Base-by-base conservation (phyloP, 2,113 vertebrate species). In the Amia ocellicauda region DNA sequence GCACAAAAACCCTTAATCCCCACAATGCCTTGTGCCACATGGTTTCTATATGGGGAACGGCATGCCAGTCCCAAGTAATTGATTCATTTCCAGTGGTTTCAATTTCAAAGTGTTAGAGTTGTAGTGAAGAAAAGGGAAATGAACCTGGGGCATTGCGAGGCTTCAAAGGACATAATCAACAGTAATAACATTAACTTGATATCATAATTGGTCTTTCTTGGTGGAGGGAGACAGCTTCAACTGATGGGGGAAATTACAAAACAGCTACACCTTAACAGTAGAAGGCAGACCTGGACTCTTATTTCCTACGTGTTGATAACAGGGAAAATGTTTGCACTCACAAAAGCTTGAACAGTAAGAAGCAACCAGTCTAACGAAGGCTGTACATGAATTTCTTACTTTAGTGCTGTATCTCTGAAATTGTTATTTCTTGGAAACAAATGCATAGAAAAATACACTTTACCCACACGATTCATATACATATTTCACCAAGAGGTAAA, bases 131-230 rank as follows among this genome's bases (percentile, higher is more conserved):
- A 58, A 60, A 47, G 27, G 79, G 78, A 82, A 80, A 81, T 77
- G 72, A 83, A 77, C 78, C 78, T 67, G 3, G 71, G 74, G 72
- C 75, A 78, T 47, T 67, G 53, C 54, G 41, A 71, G 61, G 69
- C 80, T 81, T 81, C 81, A 89, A 81, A 77, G 78, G 73, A 64
- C 78, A 82, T 78, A 83, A 88, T 83, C 80, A 88, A 72, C 79
- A 83, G 76, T 77, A 88, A 85, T 79, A 86, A 86, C 85, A 85
- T 69, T 71, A 85, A 83, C 73, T 66, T 70, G 81, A 84, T 85
- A 80, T 79, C 73, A 84, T 85, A 84, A 87, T 83, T 80, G 80
- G 75, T 67, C 76, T 76, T 81, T 74, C 72, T 70, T 78, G 60
- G 68, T 67, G 70, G 60, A 27, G 51, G 62, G 70, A 78, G 81